These are phyloP conservation scores for Chymomyza procnemis DNA, from an alignment of 2,888 invertebrate species.

Conservation along the genomic window DNA sequence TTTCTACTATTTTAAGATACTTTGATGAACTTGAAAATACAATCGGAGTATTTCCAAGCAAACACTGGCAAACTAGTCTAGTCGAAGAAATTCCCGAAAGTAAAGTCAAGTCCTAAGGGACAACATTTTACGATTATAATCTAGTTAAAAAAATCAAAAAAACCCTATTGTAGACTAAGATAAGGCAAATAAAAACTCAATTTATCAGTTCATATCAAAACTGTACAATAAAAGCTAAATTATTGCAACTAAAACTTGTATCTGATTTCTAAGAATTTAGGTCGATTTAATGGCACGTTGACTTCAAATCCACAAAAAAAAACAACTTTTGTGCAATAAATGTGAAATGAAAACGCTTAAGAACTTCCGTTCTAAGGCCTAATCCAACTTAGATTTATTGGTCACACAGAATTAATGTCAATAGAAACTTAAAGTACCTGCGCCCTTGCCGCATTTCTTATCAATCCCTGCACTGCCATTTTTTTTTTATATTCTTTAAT, in stretches of 20 bases:
- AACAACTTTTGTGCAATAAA: too few species aligned
- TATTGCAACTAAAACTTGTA: neutral
- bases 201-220: neutral
- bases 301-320: neutral
- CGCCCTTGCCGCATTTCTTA: neutral
- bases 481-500: too few species aligned
- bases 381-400: neutral
- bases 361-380: neutral
- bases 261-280: neutral
- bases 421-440: neutral
- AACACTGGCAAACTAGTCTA: too few species aligned
- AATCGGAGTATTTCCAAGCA: too few species aligned
- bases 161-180: too few species aligned
- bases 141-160: too few species aligned
- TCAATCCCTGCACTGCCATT: neutral
- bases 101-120: too few species aligned
- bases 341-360: neutral
- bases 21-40: too few species aligned
- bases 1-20: too few species aligned
- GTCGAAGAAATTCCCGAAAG: too few species aligned
- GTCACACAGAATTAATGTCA: neutral
- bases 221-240: neutral
- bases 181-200: neutral
- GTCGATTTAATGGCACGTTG: neutral
- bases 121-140: too few species aligned